Evolutionary conservation across 1,140 invertebrate genomes (phyloP), one percentile per base, ranked within the genome.

Genomic region (Pseudomyrmex sp.): DNA sequence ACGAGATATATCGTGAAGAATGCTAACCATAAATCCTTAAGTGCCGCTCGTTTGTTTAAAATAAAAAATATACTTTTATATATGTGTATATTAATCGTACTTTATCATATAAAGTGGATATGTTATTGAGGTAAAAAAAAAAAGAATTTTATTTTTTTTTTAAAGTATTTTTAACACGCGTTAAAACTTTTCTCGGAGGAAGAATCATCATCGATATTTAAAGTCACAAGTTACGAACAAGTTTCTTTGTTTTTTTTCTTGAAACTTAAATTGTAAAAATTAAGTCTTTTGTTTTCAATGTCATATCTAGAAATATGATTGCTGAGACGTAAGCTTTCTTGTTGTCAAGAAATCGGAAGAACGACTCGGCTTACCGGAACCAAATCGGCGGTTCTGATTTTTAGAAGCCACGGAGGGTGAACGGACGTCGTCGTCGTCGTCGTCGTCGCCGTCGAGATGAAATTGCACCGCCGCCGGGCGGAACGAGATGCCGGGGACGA

Each of bases 311-410:
- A 58, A 1, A 58, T 58, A n/a, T 58, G 0, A 35, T 35, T 35
- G 35, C 35, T 35, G 35, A 35, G 5, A 35, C 35, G 35, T 35
- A 7, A 35, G 7, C 0, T 35, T 35, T 35, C 35, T 35, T 5
- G 35, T 35, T 5, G 5, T 35, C 35, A 52, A 52, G 12, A 76
- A 72, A 52, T 74, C 69, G 35, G 23, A 63, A 59, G 26, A 26
- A 15, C 12, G 82, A 58, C 56, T 52, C 77, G 72, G 68, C 76
- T 77, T 74, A 79, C 58, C 58, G 84, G 61, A 87, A 84, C 68
- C 72, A 62, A 61, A 86, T 88, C 85, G 82, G 35, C 68, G 61
- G 70, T 68, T 77, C 65, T 80, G 86, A 88, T 88, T 87, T 87
- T 87, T 66, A 59, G 66, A 7, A 61, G 66, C 52, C 52, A 79